Evolutionary conservation across 92 coral and sea anemone genomes (phyloP).

Genomic region (Umimayanthus chanpuru): DNA sequence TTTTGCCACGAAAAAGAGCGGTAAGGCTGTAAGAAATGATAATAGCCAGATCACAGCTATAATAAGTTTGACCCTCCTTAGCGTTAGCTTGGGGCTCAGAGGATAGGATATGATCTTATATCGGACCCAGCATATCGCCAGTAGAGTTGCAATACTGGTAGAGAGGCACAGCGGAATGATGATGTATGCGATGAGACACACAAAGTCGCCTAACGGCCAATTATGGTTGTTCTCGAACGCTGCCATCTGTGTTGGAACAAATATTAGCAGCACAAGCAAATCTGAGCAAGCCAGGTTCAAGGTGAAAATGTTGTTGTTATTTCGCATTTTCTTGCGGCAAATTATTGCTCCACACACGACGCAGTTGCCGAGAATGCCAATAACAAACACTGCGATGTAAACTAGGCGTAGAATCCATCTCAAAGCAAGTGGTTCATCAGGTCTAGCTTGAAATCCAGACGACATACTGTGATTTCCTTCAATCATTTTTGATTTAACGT

Average conservation of each 20-base stretch:
- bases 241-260: conserved; percentile 92
- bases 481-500: background rate
- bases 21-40: conserved; percentile 58
- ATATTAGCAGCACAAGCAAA: conserved; percentile 73
- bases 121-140: conserved; percentile 84
- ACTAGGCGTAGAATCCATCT: conserved; percentile 79
- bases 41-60: conserved; percentile 76
- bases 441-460: background rate
- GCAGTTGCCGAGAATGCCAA: conserved; percentile 82
- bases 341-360: conserved; percentile 83
- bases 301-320: conserved; percentile 81
- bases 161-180: conserved; percentile 86
- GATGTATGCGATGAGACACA: conserved; percentile 79
- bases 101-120: conserved; percentile 82
- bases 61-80: conserved; percentile 62
- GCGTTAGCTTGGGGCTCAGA: conserved; percentile 68
- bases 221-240: conserved; percentile 92
- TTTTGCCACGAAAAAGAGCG: conserved; percentile 71
- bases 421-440: conserved; percentile 66
- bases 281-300: conserved; percentile 87
- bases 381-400: conserved; percentile 71
- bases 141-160: conserved; percentile 76
- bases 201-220: conserved; percentile 88
- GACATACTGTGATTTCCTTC: background rate
- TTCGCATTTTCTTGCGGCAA: conserved; percentile 76